A percentile compares a stretch with the other conserved stretches of the same genome.
Conservation (phyloP, 1,140 invertebrate species). For the Drepana arcuata region DNA sequence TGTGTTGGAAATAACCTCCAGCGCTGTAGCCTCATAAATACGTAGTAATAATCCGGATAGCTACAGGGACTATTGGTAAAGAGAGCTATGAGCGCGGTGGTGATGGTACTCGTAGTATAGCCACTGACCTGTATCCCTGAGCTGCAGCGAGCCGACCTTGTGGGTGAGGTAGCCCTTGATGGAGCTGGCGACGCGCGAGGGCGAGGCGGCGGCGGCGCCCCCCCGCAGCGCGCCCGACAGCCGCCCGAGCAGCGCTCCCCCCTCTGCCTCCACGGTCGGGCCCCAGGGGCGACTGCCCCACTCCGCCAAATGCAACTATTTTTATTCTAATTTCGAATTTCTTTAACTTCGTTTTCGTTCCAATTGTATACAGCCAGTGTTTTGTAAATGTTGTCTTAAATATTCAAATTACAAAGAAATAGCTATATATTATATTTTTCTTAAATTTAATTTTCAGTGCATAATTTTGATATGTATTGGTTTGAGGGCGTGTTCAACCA, state of each 20-base stretch:
- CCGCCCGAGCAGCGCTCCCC: conserved; percentile 62
- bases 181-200: conserved; percentile 53
- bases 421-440: no score
- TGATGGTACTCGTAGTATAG: neutral
- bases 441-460: neutral
- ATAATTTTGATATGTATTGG: neutral
- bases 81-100: neutral
- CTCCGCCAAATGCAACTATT: neutral
- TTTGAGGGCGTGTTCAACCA: no score
- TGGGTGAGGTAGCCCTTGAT: conserved; percentile 56
- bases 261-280: conserved; percentile 73
- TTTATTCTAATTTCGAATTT: neutral
- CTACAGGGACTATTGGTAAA: no score
- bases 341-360: neutral
- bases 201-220: conserved; percentile 66
- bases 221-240: conserved; percentile 66
- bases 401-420: no score
- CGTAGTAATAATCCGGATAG: no score
- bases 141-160: conserved; percentile 59
- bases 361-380: no score
- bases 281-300: conserved; percentile 49
- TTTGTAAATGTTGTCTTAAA: no score
- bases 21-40: no score
- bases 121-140: conserved; percentile 57
- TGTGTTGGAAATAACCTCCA: no score